Base-by-base conservation (phyloP, 2,888 invertebrate genomes). In the Tolmerus cingulatus region DNA sequence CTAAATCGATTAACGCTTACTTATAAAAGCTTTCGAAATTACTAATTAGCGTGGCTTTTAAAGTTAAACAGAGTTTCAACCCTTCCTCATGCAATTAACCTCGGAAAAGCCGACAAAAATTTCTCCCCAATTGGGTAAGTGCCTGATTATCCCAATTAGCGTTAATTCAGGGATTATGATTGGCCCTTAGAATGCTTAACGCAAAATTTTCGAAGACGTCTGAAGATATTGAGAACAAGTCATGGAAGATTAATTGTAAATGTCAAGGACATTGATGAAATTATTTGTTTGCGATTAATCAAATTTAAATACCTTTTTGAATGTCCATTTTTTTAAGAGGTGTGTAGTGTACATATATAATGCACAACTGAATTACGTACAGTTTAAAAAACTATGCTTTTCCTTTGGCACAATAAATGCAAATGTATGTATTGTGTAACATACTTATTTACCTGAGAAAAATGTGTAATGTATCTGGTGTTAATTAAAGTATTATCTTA, bases 1-100 rank as follows among this genome's bases (percentile, higher is more conserved):
- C 79, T 79, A 79, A 79, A 79, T 79, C 79, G 79, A 51, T 79
- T 79, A 79, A 79, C 79, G 51, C 79, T 79, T 79, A 79, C 79
- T 79, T 79, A 79, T 46, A 79, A 79, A 79, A 79, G 79, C 79
- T 79, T 79, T 79, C 51, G 43, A 51, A 79, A 79, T 79, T 30
- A 79, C 79, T 79, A 79, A 79, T 79, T 79, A 79, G 55, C 79
- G 51, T 51, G 79, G 79, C 79, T 79, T 79, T 79, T 79, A 79
- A 51, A 79, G 51, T 79, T 79, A 79, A 79, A 79, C 51, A 79
- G 79, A 79, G 79, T 79, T 79, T 8, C 40, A 79, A 79, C 43
- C 79, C 79, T 30, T 40, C 27, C 30, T 79, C 51, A 51, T 51
- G 79, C 40, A 79, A 79, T 79, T 79, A 79, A 51, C 79, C 79